phyloP scores from a whole-genome alignment of 1,140 invertebrate genomes.

The Penaeus chinensis region DNA sequence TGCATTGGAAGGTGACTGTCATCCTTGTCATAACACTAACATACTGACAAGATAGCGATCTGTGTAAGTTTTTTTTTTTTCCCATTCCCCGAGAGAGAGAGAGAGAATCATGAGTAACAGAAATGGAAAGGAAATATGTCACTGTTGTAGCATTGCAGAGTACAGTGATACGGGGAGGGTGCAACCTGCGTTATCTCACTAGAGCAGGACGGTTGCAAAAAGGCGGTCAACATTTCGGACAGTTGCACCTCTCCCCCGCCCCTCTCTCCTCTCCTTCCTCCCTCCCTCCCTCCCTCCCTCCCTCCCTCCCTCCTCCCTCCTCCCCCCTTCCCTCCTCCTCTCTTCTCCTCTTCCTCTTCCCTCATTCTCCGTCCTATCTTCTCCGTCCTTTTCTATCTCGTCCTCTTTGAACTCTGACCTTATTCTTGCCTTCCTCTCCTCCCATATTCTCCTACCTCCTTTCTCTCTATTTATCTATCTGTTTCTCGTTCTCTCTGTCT shows the following conservation, averaged over 20 bases:
- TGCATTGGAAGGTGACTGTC: no score
- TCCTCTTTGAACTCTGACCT: neutral
- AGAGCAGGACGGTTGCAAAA: no score
- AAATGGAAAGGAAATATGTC: no score
- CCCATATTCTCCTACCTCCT: neutral
- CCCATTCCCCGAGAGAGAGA: neutral
- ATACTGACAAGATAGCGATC: neutral
- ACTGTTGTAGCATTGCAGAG: no score
- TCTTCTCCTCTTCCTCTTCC: neutral
- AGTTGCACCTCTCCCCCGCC: no score
- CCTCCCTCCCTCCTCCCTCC: neutral
- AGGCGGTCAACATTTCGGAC: no score
- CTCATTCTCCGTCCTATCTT: neutral
- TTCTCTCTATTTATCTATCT: neutral
- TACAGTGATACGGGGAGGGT: no score
- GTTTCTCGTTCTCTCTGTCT: neutral
- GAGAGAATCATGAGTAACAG: no score
- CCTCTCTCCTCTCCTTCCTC: no score
- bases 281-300: no score
- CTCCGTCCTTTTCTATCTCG: neutral
- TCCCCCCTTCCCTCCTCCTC: neutral
- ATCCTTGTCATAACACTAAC: no score
- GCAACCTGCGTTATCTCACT: no score
- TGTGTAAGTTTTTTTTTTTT: neutral
- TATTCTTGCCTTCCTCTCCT: neutral